Conservation (phyloP, 2,888 invertebrate genomes). For the Trilocha varians region DNA sequence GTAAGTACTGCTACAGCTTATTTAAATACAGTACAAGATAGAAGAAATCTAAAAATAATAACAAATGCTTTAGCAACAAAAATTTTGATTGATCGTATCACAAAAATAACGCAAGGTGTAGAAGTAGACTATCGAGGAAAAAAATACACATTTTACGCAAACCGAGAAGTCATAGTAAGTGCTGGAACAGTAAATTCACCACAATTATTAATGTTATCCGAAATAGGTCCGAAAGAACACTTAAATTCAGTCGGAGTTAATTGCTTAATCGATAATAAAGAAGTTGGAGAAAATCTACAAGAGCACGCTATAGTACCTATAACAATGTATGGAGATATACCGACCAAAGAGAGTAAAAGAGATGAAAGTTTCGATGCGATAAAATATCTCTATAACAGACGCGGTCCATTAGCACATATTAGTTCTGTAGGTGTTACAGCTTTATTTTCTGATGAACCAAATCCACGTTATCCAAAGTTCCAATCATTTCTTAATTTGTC, state of each 20-base stretch:
- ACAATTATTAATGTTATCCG: conserved; percentile 51
- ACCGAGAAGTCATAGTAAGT: conserved; percentile 43
- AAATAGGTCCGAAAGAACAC: conserved; percentile 43
- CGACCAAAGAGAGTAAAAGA: not conserved
- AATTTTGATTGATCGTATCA: conserved; percentile 10
- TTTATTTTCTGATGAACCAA: conserved; percentile 9
- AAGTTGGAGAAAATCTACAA: conserved; percentile 49
- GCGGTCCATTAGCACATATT: conserved; percentile 7
- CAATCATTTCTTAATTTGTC: conserved; percentile 9
- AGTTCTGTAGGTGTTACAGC: conserved; percentile 12
- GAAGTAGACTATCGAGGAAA: conserved; percentile 8
- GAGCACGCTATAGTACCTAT: conserved; percentile 33
- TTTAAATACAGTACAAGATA: conserved; percentile 23
- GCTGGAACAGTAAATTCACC: conserved; percentile 49
- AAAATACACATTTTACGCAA: conserved; percentile 6
- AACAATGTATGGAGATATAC: conserved; percentile 7
- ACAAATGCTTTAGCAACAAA: conserved; percentile 48
- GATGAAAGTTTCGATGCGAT: conserved; percentile 6
- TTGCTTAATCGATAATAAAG: conserved; percentile 31
- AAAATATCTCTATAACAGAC: conserved; percentile 8
- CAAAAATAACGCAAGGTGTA: conserved; percentile 17
- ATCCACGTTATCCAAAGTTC: conserved; percentile 10
- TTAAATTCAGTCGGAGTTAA: conserved; percentile 29
- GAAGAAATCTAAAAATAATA: conserved; percentile 33
- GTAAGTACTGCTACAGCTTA: conserved; percentile 60